Percentiles rank a stretch among this genome's conserved stretches.
These are phyloP conservation scores for Sphyrna mokarran DNA, from an alignment of 2,113 vertebrate genomes.

Conservation along the genomic window DNA sequence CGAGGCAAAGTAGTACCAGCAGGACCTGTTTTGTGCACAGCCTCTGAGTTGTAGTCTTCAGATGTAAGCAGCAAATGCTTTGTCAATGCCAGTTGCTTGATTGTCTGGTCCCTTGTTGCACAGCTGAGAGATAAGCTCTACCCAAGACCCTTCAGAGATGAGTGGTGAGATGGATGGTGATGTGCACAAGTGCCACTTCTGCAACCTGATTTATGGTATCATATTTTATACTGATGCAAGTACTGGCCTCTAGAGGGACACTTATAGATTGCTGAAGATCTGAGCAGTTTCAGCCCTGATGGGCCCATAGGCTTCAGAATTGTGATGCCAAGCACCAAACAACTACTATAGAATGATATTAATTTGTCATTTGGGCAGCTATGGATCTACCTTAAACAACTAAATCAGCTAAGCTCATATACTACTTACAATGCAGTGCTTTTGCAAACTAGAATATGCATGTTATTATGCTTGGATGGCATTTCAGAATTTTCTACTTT, in stretches of 20 bases:
- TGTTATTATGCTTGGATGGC: neutral
- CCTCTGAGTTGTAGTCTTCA: conserved; percentile 58
- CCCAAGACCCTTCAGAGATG: conserved; percentile 57
- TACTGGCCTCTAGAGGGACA: conserved; percentile 65
- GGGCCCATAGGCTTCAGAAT: conserved; percentile 62
- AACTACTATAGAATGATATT: conserved; percentile 65
- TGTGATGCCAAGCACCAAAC: conserved; percentile 72
- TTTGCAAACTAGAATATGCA: neutral
- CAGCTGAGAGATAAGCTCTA: conserved; percentile 50
- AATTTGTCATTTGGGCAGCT: conserved; percentile 77
- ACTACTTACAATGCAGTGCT: neutral
- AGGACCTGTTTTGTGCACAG: conserved; percentile 55
- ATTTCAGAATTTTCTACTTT: neutral
- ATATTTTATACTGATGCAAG: conserved; percentile 67
- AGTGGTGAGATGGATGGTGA: conserved; percentile 65
- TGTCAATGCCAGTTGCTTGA: conserved; percentile 55
- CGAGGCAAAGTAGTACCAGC: conserved; percentile 63
- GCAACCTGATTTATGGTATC: conserved; percentile 80
- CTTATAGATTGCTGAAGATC: conserved; percentile 65
- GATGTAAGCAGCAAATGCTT: conserved; percentile 61
- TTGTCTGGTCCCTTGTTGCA: conserved; percentile 53
- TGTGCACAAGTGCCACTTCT: conserved; percentile 63
- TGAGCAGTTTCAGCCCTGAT: conserved; percentile 64
- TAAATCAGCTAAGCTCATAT: conserved; percentile 42
- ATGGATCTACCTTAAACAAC: conserved; percentile 61